Conservation (phyloP, 2,888 invertebrate genomes). For the Lycia hirtaria region DNA sequence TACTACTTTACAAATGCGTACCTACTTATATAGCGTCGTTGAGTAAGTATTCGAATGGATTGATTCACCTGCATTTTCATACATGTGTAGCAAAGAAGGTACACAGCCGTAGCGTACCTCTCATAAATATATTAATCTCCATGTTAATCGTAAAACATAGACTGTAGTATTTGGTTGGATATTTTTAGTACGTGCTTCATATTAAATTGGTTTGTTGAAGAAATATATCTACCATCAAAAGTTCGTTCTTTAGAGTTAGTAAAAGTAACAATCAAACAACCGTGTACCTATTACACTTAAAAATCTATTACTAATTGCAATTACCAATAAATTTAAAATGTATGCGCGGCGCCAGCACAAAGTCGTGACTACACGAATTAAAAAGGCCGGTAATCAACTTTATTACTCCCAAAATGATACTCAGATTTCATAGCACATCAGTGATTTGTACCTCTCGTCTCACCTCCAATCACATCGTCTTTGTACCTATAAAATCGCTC, state of each 20-base stretch:
- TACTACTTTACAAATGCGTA: too few relatives aligned
- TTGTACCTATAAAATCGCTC: conserved; percentile 74
- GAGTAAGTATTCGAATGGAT: too few relatives aligned
- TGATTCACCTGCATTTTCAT: too few relatives aligned
- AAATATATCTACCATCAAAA: background rate
- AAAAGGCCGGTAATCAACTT: conserved; percentile 41
- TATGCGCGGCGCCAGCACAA: conserved; percentile 26
- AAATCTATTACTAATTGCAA: background rate
- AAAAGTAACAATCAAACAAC: background rate
- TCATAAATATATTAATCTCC: too few relatives aligned
- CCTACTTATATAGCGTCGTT: too few relatives aligned
- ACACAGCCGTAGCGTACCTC: too few relatives aligned
- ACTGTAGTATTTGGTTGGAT: too few relatives aligned
- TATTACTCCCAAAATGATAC: conserved; percentile 40
- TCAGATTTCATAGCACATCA: conserved; percentile 42
- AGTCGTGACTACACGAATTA: conserved; percentile 27
- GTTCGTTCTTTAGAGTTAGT: background rate
- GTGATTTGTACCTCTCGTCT: conserved; percentile 46
- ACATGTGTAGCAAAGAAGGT: too few relatives aligned
- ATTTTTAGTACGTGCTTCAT: background rate
- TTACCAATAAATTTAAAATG: conserved; percentile 12
- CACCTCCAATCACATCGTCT: conserved; percentile 60
- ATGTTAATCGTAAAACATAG: too few relatives aligned
- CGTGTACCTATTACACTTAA: too few relatives aligned
- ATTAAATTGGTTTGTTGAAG: background rate